A percentile compares a stretch with the other conserved stretches of the same genome.
phyloP scores from a whole-genome alignment of 2,797 vertebrate species.

The Oreochromis grahami region DNA sequence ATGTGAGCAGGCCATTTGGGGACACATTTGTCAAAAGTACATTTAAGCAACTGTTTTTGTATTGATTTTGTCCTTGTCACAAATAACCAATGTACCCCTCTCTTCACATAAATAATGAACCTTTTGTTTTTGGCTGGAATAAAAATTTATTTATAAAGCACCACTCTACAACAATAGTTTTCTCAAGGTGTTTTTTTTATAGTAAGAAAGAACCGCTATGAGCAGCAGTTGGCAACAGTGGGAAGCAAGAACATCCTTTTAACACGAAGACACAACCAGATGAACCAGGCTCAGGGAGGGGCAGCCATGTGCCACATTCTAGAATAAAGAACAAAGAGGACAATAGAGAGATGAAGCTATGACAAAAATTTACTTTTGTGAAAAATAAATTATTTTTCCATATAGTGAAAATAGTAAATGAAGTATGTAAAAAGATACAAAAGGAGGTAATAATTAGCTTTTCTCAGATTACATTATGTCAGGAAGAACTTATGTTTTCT shows the following conservation, averaged over 20 bases:
- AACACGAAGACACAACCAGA: neutral
- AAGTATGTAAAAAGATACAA: neutral
- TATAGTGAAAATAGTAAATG: neutral
- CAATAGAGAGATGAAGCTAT: neutral
- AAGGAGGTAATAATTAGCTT: neutral
- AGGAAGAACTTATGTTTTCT: neutral
- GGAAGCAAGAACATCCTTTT: neutral
- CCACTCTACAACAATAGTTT: neutral
- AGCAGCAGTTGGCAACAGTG: neutral
- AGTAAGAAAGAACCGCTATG: neutral
- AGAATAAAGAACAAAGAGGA: neutral
- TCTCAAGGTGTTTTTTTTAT: neutral
- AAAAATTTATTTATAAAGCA: neutral
- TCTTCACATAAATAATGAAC: neutral
- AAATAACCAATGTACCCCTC: neutral
- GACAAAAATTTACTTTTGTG: neutral
- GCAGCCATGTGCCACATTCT: neutral
- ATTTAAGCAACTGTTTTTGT: neutral
- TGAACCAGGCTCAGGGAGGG: neutral
- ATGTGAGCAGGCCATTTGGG: neutral
- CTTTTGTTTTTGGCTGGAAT: neutral
- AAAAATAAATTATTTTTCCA: neutral
- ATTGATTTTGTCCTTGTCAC: neutral
- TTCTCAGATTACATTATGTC: neutral
- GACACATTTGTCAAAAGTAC: neutral